Evolutionary conservation across 2,113 vertebrate species (phyloP), one percentile per base, ranked within the genome.

Genomic region (Phalacrocorax aristotelis): DNA sequence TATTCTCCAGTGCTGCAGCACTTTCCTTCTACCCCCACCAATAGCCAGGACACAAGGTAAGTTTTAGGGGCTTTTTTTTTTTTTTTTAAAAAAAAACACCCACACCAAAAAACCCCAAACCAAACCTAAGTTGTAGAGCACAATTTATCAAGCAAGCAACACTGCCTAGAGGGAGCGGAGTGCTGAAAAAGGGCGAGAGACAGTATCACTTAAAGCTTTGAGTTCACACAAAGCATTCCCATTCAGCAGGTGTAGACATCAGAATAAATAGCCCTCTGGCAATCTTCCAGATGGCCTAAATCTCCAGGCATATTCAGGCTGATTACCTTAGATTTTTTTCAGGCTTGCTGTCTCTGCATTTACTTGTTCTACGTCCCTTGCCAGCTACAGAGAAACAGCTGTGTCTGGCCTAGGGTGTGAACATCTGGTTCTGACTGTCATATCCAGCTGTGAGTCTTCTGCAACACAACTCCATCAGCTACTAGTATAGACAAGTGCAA

Each of bases 211-310:
- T 93, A 75, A 83, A 94, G 76, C 87, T 91, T 60, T 65, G 92
- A 77, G 65, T 94, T 97, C 87, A 87, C 89, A 96, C 90, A 97
- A 94, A 95, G 95, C 82, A 88, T 96, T 96, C 94, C 93, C 95
- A 87, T 96, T 93, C 87, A 72, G 90, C 93, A 97, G 97, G 92
- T 93, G 85, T 92, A 97, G 93, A 96, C 92, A 88, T 97, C 93
- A 90, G 90, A 96, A 95, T 94, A 93, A 93, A 88, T 77, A 96
- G 60, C 91, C 96, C 72, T 74, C 75, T 95, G 93, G 96, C 70
- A 96, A 89, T 70, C 85, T 96, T 94, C 93, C 96, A 97, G 96
- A 96, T 76, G 92, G 92, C 93, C 94, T 95, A 90, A 89, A 95
- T 93, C 94, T 96, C 95, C 92, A 87, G 92, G 91, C 89, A 88